Percentiles rank a stretch among this genome's conserved stretches.
Conservation (phyloP, 2,113 vertebrate species). For the Eretmochelys imbricata region DNA sequence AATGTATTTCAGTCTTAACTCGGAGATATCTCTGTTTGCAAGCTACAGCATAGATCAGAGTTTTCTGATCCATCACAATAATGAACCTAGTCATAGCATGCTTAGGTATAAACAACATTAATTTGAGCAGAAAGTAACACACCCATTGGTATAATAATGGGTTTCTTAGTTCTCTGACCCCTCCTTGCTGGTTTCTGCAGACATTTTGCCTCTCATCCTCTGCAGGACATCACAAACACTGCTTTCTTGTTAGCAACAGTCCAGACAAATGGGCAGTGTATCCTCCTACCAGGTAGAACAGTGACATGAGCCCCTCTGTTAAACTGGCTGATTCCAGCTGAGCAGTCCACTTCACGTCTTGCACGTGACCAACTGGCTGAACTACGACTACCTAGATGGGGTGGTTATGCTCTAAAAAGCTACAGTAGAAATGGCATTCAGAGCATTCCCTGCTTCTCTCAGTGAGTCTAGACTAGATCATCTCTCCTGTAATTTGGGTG, state of each 20-base stretch:
- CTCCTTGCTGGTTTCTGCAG: fast-evolving
- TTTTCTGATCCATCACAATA: background rate
- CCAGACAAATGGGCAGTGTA: too few relatives aligned
- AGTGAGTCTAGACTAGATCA: fast-evolving
- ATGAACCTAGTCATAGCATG: too few relatives aligned
- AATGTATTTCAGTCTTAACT: background rate
- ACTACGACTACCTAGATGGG: fast-evolving
- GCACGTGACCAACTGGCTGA: fast-evolving
- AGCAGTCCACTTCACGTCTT: background rate
- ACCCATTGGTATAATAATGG: too few relatives aligned
- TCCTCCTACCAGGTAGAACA: background rate
- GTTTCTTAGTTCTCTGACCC: background rate
- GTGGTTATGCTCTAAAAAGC: fast-evolving
- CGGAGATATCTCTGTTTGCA: background rate
- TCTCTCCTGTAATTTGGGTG: background rate
- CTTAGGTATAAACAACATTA: background rate
- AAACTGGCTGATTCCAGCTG: too few relatives aligned
- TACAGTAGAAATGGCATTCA: background rate
- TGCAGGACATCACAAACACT: too few relatives aligned
- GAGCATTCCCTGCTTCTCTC: background rate
- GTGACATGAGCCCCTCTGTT: background rate
- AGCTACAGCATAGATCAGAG: background rate
- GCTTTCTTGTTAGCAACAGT: background rate
- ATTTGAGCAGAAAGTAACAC: background rate
- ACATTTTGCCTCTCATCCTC: background rate